Conservation (phyloP, 2,797 vertebrate species). For the Zenarchopterus dispar region DNA sequence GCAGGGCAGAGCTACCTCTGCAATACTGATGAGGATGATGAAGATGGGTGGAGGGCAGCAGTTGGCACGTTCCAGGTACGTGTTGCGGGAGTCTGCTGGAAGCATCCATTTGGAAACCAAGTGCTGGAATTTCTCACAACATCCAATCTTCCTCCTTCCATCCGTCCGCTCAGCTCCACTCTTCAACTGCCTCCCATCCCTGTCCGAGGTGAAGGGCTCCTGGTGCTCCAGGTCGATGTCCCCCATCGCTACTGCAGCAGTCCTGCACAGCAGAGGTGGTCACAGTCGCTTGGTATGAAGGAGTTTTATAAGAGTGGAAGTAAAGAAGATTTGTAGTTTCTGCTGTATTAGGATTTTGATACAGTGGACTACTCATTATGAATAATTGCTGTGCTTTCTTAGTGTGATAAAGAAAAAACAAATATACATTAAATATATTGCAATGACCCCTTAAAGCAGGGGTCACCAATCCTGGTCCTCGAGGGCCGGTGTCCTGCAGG, state of each 20-base stretch:
- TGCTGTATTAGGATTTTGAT: no score
- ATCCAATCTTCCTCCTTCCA: constrained; percentile 34
- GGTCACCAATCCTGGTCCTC: no score
- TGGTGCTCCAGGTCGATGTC: constrained; percentile 66
- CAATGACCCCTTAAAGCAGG: no score
- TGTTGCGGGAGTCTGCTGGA: constrained; percentile 74
- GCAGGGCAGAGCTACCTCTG: constrained; percentile 77
- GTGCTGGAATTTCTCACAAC: constrained; percentile 79
- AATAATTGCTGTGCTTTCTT: no score
- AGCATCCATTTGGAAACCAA: constrained; percentile 89
- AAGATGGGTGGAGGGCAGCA: constrained; percentile 91
- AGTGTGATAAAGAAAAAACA: no score
- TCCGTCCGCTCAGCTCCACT: neutral
- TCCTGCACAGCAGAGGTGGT: neutral
- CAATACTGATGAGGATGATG: constrained; percentile 89
- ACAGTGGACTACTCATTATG: no score
- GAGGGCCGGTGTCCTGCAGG: no score
- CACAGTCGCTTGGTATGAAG: neutral
- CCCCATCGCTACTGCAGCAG: constrained; percentile 53
- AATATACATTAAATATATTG: no score
- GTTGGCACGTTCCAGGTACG: constrained; percentile 86
- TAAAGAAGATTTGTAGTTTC: no score
- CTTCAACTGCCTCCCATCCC: constrained; percentile 18
- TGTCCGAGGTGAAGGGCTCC: constrained; percentile 57
- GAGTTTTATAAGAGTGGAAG: no score